phyloP scores from a whole-genome alignment of 2,888 invertebrate species.

The Dexiosoma caninum region DNA sequence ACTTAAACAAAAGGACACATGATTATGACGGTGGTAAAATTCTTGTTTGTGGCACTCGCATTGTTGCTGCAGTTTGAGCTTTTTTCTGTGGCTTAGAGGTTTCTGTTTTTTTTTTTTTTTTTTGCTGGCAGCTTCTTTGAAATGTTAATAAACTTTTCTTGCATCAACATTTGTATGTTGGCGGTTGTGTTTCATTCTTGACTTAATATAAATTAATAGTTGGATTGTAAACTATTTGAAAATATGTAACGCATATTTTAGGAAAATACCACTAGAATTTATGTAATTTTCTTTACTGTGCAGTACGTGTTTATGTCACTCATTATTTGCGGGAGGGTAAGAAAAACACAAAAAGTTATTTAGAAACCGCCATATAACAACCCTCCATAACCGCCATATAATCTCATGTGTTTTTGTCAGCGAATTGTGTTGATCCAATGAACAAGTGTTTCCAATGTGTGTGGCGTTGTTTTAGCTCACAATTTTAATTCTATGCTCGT shows the following conservation, averaged over 20 bases:
- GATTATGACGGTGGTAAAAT: conserved; percentile 20
- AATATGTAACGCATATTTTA: background rate
- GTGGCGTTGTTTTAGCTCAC: too few species aligned
- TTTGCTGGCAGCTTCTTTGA: conserved; percentile 23
- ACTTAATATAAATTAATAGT: background rate
- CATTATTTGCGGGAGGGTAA: too few species aligned
- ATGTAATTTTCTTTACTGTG: background rate
- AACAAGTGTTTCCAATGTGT: too few species aligned
- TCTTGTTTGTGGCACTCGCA: background rate
- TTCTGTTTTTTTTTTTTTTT: conserved; percentile 4
- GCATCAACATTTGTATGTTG: background rate
- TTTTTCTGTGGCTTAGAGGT: conserved; percentile 28
- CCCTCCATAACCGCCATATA: too few species aligned
- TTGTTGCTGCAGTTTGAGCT: background rate
- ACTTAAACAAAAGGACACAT: conserved; percentile 35
- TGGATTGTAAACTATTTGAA: background rate
- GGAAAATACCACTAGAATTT: background rate
- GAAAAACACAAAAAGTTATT: too few species aligned
- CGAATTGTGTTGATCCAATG: too few species aligned
- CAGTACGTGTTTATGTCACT: too few species aligned
- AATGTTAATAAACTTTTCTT: conserved; percentile 59
- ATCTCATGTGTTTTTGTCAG: too few species aligned
- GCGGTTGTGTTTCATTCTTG: background rate
- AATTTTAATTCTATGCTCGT: too few species aligned
- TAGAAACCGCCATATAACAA: too few species aligned